Base-by-base conservation (phyloP, 23 tunicate genomes). In the Styela clava region DNA sequence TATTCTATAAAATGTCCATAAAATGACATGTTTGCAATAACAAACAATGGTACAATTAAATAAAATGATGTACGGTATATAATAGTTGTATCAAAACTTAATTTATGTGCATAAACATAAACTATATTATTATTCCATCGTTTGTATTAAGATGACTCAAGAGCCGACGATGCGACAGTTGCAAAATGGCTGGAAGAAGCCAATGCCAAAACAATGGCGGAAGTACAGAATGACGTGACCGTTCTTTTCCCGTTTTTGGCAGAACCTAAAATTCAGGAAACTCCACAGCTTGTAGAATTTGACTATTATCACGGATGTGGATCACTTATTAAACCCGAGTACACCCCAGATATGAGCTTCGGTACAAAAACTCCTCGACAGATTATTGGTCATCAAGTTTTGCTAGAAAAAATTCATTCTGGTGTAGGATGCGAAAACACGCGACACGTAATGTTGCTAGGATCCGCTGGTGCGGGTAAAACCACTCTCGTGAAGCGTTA, bases 251-350 rank as follows among this genome's bases (percentile, higher is more conserved):
- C 30, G 30, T 67, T 67, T 29, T 67, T 67, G 24, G 12, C 31
- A 27, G 71, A 67, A 22, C 71, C 71, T 27, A 67, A 67, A 29
- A 67, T 67, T 29, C 71, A 27, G 24, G 31, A 67, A 29, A 67
- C 71, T 29, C 71, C 71, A 25, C 71, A 67, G 0, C 71, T 67
- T 18, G 71, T 67, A 67, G 71, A 67, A 67, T 67, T 67, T 67
- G 71, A 67, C 16, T 67, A 67, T 29, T 67, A 67, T 29, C 30
- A 29, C 22, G 71, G 71, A 29, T 67, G 71, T 0, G 31, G 31
- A 18, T 25, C 31, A 18, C 71, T 67, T 18, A 29, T 67, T 29
- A 67, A 67, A 25, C 16, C 31, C 0, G 71, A 67, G 31, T 67
- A 67, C 24, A 67, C 19, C 18, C 71, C 71, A 67, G 71, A 67